phyloP scores from a whole-genome alignment of 2,888 invertebrate genomes.

The Parnassius glacialis region DNA sequence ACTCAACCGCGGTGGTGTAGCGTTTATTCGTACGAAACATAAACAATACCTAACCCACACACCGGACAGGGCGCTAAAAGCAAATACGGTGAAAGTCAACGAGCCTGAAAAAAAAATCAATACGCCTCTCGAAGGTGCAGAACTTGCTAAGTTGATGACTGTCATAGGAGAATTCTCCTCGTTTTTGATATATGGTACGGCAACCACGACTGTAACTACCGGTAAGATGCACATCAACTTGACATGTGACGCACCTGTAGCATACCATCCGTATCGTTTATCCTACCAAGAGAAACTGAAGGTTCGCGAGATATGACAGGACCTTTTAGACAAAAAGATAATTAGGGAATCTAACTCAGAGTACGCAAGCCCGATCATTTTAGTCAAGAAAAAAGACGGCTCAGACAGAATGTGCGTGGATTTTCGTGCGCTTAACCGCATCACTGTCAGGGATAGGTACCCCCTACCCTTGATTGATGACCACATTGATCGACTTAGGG shows the following conservation, averaged over 20 bases:
- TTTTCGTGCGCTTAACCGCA: slow-evolving; percentile 29
- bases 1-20: slow-evolving; percentile 34
- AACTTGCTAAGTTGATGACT: too few relatives aligned
- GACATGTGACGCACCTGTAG: too few relatives aligned
- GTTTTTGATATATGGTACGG: too few relatives aligned
- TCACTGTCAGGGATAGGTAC: slow-evolving; percentile 24
- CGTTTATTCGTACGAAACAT: slow-evolving; percentile 6
- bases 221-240: too few relatives aligned
- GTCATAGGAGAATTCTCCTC: too few relatives aligned
- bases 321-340: slow-evolving; percentile 31
- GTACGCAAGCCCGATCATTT: slow-evolving; percentile 29
- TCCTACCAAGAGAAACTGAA: slow-evolving; percentile 27
- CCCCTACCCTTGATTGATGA: slow-evolving; percentile 29
- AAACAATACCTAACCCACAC: too few relatives aligned
- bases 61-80: too few relatives aligned
- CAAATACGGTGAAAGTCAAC: too few relatives aligned
- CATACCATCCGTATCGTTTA: too few relatives aligned
- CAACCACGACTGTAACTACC: too few relatives aligned
- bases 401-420: slow-evolving; percentile 21
- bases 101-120: too few relatives aligned
- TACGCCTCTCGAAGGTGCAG: too few relatives aligned
- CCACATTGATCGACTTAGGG: slow-evolving; percentile 24
- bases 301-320: slow-evolving; percentile 32
- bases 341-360: slow-evolving; percentile 28
- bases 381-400: not conserved